Evolutionary conservation across 2,797 vertebrate genomes (phyloP), one percentile per base, ranked within the genome.

Genomic region (Serranus cabrilla): DNA sequence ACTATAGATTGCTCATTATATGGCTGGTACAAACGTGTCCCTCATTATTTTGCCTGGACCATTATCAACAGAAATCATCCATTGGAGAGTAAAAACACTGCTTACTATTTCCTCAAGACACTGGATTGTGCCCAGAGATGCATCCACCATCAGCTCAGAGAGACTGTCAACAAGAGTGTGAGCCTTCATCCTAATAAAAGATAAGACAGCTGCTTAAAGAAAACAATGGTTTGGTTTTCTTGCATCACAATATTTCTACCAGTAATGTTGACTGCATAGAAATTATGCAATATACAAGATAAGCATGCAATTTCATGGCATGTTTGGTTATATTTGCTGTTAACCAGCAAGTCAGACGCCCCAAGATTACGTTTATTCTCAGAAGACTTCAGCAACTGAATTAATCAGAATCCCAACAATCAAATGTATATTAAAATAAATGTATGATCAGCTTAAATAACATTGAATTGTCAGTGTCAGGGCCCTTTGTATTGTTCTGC

Each of bases 41-140:
- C 6, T 58, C 39, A 11, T 37, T 10, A 11, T 11, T 10, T 17
- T 52, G 7, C 9, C 42, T 11, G 7, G 14, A 46, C 8, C 3
- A 65, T 40, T 9, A 47, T 1, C 54, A 20, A 62, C 10, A 57
- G 17, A 74, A 62, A 64, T 63, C 5, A 56, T 14, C 12, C 14
- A 57, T 7, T 39, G 6, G 1, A 52, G 13, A 17, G 4, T 39
- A 50, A 58, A 18, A 63, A 65, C 7, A 47, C 45, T 46, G 95
- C 97, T 97, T 87, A 99, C 98, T 82, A 99, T 98, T 95, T 99
- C 97, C 84, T 97, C 98, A 52, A 99, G 96, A 92, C 97, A 99
- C 73, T 97, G 96, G 86, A 98, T 92, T 0, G 94, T 97, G 84
- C 95, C 97, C 62, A 97, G 84, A 0, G 97, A 97, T 0, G 96